Base-by-base conservation (phyloP, 2,797 vertebrate genomes). In the Atherinosoma microstoma region DNA sequence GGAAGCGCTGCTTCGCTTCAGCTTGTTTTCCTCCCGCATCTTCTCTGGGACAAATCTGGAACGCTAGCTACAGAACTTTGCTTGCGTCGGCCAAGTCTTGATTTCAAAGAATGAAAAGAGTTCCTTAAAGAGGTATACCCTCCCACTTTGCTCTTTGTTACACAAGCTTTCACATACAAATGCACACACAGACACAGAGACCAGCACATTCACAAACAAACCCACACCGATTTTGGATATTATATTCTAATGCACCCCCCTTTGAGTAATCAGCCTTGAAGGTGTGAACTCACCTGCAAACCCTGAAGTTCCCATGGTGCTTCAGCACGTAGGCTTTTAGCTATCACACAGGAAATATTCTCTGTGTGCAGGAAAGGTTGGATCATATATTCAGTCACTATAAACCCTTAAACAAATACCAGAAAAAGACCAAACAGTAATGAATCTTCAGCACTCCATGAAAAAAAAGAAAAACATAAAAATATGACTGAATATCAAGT, bases 1-100 rank as follows among this genome's bases (percentile, higher is more conserved):
- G 96, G 97, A 98, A 98, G 94, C 90, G 91, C 92, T 77, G 86
- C 83, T 86, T 67, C 73, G 76, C 84, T 77, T 80, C 70, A 56
- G 47, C 72, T 77, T 70, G 83, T 75, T 34, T 58, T 35, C 3
- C 24, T 22, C 42, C 83, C 30, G 64, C 84, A 79, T 81, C 82
- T 91, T 91, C 75, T 87, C 81, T 80, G 76, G 86, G 87, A 89
- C 91, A 93, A 92, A 92, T 92, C 87, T 89, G 87, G 89, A 91
- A 89, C 84, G 63, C 60, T 1, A 66, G 81, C 75, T 64, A 74
- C 67, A 70, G 83, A 83, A 64, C 62, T 77, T 67, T 76, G 71
- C 79, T 79, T 62, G 69, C 75, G 68, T 80, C 53, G 75, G 84
- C 85, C 85, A 86, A 90, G 88, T 84, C 78, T 82, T 91, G 88